Evolutionary conservation across 2,888 invertebrate species (phyloP), one percentile per base, ranked within the genome.

Genomic region (Eudasyphora cyanicolor): DNA sequence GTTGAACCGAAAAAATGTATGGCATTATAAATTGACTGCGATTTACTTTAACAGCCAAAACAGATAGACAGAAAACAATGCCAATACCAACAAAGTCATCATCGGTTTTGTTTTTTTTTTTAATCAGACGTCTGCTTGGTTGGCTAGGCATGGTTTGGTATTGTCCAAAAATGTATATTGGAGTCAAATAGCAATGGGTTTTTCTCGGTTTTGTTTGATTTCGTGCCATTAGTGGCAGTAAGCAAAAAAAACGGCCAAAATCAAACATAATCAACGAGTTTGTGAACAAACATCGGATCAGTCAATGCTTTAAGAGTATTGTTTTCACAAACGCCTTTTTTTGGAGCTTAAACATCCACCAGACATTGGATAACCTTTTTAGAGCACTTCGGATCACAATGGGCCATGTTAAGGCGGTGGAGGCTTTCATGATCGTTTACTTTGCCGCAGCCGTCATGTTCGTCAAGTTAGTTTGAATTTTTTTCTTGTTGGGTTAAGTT

Each of bases 31-130:
- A 62, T 42, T 24, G 73, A 64, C 80, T 70, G 69, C 75, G 77
- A 80, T 84, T 78, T 80, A 84, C 60, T 82, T 79, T 51, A 79
- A 78, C 74, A 38, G 77, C 71, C 74, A 71, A 73, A 62, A 74
- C 49, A 35, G 67, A 76, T 67, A 57, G 27, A 62, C 51, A n/a
- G n/a, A n/a, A 79, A 77, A 69, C 70, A 62, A 21, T 2, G 21
- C 27, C 42, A 74, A 67, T 14, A 71, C 60, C 69, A 67, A 42
- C 35, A 38, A 21, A 17, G 38, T 32, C 35, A 32, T 38, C n/a
- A 38, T 67, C 42, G 38, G 42, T 42, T 24, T 21, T 24, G 42
- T 38, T 4, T n/a, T n/a, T n/a, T n/a, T n/a, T n/a, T n/a, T n/a
- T n/a, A n/a, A n/a, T n/a, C n/a, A 24, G 57, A 27, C 57, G n/a